Conservation (phyloP, 2,888 invertebrate genomes). For the Andrena marginata region DNA sequence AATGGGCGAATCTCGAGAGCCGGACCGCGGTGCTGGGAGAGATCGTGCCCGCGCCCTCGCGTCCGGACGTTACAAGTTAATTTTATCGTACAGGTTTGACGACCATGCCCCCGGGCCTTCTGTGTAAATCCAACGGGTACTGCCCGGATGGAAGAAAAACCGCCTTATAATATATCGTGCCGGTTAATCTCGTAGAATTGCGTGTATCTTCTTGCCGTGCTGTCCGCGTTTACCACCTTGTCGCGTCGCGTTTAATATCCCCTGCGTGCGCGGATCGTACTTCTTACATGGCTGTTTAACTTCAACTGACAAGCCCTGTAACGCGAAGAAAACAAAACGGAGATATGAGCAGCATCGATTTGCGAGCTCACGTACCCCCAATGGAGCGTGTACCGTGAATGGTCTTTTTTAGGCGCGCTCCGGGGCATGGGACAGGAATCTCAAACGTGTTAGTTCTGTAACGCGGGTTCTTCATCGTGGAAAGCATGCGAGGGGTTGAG, state of each 20-base stretch:
- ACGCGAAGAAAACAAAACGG: not conserved
- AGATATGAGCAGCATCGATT: not conserved
- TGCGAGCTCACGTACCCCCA: not conserved
- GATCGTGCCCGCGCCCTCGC: constrained; percentile 30
- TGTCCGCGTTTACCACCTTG: constrained; percentile 47
- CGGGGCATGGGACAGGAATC: not conserved
- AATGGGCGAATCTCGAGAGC: constrained; percentile 46
- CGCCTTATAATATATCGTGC: constrained; percentile 39
- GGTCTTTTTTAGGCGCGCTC: not conserved
- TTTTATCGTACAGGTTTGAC: constrained; percentile 60
- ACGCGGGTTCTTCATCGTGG: not conserved
- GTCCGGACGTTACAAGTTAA: constrained; percentile 39
- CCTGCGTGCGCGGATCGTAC: not conserved
- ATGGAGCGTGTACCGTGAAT: not conserved
- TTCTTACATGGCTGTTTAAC: constrained; percentile 7
- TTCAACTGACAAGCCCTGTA: not conserved
- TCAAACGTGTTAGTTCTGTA: not conserved
- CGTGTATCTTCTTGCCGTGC: constrained; percentile 17
- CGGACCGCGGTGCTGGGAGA: constrained; percentile 12
- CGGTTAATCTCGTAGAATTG: constrained; percentile 48
- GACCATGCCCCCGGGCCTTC: constrained; percentile 27
- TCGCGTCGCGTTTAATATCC: constrained; percentile 46
- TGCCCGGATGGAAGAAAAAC: constrained; percentile 14
- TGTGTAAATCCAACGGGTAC: constrained; percentile 43
- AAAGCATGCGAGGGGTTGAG: not conserved